A percentile compares a stretch with the other conserved stretches of the same genome.
These are phyloP conservation scores for Caloenas nicobarica DNA, from an alignment of 2,113 vertebrate genomes.

Conservation along the genomic window DNA sequence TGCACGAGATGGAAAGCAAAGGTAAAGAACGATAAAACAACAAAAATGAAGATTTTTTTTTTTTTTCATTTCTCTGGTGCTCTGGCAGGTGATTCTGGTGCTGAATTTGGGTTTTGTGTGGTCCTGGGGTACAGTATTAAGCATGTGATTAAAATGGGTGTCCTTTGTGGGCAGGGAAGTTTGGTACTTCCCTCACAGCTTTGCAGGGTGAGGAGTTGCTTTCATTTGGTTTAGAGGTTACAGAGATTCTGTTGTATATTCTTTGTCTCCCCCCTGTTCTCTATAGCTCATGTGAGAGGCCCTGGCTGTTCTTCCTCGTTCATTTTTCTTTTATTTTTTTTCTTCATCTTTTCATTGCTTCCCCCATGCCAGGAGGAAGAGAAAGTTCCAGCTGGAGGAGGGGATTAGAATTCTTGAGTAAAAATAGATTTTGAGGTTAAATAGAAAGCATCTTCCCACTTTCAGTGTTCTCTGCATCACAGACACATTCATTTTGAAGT, in stretches of 20 bases:
- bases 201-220: not conserved
- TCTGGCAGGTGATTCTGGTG: not conserved
- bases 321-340: not conserved
- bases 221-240: not conserved
- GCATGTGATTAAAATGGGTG: not conserved
- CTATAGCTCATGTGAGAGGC: not conserved
- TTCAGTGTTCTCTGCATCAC: not conserved
- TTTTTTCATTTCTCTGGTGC: not conserved
- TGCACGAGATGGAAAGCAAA: accelerated
- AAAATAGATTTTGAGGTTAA: constrained; percentile 38
- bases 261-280: not conserved
- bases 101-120: not conserved
- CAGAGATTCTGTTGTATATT: not conserved
- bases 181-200: not conserved
- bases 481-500: not conserved
- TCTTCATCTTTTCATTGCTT: not conserved
- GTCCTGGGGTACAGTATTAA: not conserved
- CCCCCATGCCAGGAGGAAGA: not conserved
- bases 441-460: not conserved
- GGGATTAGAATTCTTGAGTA: not conserved
- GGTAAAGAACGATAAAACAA: not conserved
- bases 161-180: not conserved
- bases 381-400: not conserved
- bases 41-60: not conserved
- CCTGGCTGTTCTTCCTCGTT: not conserved